phyloP scores from a whole-genome alignment of 1,140 invertebrate species.

The Leucophenga varia region DNA sequence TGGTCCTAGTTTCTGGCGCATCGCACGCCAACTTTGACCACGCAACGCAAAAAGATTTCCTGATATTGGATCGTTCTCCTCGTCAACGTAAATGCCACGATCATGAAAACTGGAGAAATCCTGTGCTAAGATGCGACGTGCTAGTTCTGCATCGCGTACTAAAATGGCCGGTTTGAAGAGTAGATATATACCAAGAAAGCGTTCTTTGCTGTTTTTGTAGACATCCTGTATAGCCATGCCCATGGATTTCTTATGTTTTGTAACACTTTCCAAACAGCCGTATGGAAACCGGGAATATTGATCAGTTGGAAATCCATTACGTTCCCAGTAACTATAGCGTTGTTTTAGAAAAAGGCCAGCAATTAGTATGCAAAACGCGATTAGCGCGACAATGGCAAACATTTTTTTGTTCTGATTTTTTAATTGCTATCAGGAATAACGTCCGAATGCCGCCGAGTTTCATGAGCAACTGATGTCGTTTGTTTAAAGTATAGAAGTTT shows the following conservation, averaged over 20 bases:
- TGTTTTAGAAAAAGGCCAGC: constrained; percentile 34
- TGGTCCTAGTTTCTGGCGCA: constrained; percentile 60
- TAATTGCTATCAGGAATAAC: too few species aligned
- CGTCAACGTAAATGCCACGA: constrained; percentile 52
- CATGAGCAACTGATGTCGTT: too few species aligned
- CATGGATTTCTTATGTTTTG: constrained; percentile 31
- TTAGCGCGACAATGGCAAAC: too few species aligned
- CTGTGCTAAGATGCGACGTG: constrained; percentile 55
- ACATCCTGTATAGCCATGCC: constrained; percentile 38
- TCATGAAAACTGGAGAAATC: constrained; percentile 57
- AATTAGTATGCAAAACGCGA: too few species aligned
- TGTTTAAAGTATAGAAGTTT: too few species aligned
- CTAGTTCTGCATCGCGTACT: constrained; percentile 57
- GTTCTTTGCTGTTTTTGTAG: constrained; percentile 32
- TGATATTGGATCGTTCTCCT: constrained; percentile 46
- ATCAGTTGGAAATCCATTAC: constrained; percentile 31
- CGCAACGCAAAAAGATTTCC: constrained; percentile 56
- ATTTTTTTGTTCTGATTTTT: too few species aligned
- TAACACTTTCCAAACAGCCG: constrained; percentile 32
- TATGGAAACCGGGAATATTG: constrained; percentile 29
- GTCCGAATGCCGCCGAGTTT: too few species aligned
- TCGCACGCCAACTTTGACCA: constrained; percentile 58
- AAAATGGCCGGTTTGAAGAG: constrained; percentile 55
- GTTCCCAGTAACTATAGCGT: constrained; percentile 38
- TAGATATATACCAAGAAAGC: constrained; percentile 43